phyloP scores from a whole-genome alignment of 2,888 invertebrate species.

The Cecidostiba fungosa region DNA sequence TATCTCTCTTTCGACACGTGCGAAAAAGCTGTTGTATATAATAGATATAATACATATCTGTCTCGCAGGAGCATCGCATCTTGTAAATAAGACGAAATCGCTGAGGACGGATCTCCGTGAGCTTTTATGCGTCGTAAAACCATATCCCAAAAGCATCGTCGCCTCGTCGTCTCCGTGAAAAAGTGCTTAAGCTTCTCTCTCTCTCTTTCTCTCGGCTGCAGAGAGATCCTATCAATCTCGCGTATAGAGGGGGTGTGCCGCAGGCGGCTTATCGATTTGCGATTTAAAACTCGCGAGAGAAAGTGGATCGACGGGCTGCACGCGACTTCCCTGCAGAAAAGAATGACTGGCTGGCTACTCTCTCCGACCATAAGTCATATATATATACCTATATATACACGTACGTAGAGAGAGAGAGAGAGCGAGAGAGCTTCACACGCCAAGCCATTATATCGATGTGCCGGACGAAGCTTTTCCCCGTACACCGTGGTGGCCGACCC shows the following conservation, averaged over 20 bases:
- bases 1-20: not conserved
- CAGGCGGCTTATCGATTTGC: conserved; percentile 30
- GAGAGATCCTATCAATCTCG: conserved; percentile 41
- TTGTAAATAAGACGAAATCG: not conserved
- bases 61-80: not conserved
- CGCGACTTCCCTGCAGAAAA: not conserved
- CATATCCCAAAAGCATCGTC: not conserved
- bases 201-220: not conserved
- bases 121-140: conserved; percentile 11
- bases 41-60: not conserved
- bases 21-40: not conserved
- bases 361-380: not conserved
- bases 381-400: not conserved
- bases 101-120: not conserved
- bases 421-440: not conserved
- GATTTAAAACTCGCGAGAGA: conserved; percentile 32
- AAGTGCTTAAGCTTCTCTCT: not conserved
- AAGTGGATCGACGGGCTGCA: conserved; percentile 4
- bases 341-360: not conserved
- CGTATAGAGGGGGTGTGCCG: not conserved
- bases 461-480: not conserved
- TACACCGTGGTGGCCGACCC: not conserved
- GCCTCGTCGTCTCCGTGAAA: not conserved
- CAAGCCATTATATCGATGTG: conserved; percentile 21
- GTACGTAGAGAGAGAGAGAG: not conserved